phyloP scores from a whole-genome alignment of 2,888 invertebrate species.

The Orthosia cruda region DNA sequence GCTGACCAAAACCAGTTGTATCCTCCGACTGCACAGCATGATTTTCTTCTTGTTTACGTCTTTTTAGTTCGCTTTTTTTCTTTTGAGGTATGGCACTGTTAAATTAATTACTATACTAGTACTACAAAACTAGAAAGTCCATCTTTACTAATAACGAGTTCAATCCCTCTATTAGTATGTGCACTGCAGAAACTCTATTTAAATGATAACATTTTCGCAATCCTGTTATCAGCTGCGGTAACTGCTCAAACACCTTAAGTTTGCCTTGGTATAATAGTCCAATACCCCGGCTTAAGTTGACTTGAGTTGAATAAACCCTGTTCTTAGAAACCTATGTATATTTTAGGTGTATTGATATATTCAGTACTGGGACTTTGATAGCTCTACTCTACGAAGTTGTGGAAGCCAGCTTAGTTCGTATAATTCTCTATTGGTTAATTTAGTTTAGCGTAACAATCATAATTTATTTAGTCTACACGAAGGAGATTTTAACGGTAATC shows the following conservation, averaged over 20 bases:
- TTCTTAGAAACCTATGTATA: constrained; percentile 2
- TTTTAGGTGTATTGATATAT: background rate
- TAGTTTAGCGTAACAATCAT: background rate
- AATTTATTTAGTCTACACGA: background rate
- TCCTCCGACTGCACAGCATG: no score
- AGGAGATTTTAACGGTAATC: no score
- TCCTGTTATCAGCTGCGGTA: constrained; percentile 34
- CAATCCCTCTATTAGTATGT: constrained; percentile 9
- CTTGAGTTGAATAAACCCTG: constrained; percentile 40
- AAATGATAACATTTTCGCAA: constrained; percentile 38
- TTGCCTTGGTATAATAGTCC: constrained; percentile 27
- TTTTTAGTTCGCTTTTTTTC: no score
- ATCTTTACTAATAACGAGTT: background rate
- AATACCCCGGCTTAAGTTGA: constrained; percentile 21
- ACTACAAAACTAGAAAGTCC: no score
- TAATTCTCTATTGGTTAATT: background rate
- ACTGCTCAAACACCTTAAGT: constrained; percentile 39
- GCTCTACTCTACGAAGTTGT: background rate
- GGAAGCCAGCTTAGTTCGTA: background rate
- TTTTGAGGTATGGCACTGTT: no score
- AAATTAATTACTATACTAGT: no score
- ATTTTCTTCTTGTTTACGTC: no score
- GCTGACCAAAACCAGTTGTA: no score
- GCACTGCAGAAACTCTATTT: constrained; percentile 5
- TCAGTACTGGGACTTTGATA: background rate